Base-by-base conservation (phyloP, 2,888 invertebrate genomes). In the Pseudeuparius sepicola region DNA sequence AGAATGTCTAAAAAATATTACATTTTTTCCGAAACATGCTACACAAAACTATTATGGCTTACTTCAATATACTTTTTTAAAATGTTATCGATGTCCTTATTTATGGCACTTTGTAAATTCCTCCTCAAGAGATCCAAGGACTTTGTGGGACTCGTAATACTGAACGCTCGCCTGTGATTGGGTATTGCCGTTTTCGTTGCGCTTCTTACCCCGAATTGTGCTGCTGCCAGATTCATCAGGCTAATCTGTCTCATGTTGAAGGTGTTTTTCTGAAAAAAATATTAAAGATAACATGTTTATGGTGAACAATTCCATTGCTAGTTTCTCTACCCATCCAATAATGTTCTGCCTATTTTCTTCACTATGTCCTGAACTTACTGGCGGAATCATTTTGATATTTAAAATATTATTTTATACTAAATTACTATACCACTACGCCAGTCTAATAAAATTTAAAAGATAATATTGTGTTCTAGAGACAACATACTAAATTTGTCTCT, bases 41-140 rank as follows among this genome's bases (percentile, higher is more conserved):
- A 20, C 6, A 7, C n/a, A 20, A 6, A n/a, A 20, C 7, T 20
- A n/a, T 7, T 7, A 20, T 20, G 6, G 7, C 6, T 50, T 56
- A 81, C 83, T 61, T 83, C 79, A 39, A 84, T 64, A 61, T 85
- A 85, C 54, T 78, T 80, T 50, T 78, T 78, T 40, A 86, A 73
- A 31, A 85, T 74, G 58, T 71, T 71, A 61, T 82, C 77, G 50
- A 85, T 79, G 53, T 85, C 85, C 54, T 78, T 75, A 48, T 84
- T 84, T 23, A 85, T 80, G 29, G 74, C 73, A 41, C 74, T 74
- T 61, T 85, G 86, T 52, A 86, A 65, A 46, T 81, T 83, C 57
- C 78, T 78, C 30, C 85, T 60, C 26, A 85, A 57, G 51, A 84
- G 67, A 53, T 85, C 84, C 41, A 85, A 58, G 1, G 83, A 82